Evolutionary conservation across 92 coral and sea anemone genomes (phyloP).

Genomic region (Phenganax marumi): DNA sequence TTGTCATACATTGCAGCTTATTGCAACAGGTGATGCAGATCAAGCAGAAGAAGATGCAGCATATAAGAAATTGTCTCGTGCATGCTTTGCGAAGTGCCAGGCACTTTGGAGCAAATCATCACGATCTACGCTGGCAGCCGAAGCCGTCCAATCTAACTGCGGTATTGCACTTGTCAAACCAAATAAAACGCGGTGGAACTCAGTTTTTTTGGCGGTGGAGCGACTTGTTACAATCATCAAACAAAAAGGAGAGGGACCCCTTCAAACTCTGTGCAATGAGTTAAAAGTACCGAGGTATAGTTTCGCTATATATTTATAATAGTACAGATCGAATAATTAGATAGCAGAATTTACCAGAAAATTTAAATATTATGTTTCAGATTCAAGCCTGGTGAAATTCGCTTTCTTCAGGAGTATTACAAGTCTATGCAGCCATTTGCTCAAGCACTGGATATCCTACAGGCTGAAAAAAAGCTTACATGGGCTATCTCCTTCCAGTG

Average conservation of each 20-base stretch:
- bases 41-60: constrained; percentile 29
- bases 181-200: constrained; percentile 32
- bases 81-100: constrained; percentile 23
- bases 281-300: constrained; percentile 34
- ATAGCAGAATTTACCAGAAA: neutral
- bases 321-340: neutral
- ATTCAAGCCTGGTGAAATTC: constrained; percentile 31
- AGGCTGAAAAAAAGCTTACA: constrained; percentile 28
- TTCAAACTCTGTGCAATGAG: constrained; percentile 28
- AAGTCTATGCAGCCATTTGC: constrained; percentile 35
- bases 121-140: constrained; percentile 30
- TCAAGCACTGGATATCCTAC: constrained; percentile 31
- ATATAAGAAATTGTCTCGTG: constrained; percentile 26
- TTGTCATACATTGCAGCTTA: constrained; percentile 34
- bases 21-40: constrained; percentile 30
- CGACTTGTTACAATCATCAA: constrained; percentile 31
- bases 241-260: constrained; percentile 22
- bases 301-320: constrained; percentile 4
- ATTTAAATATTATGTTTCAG: constrained; percentile 1
- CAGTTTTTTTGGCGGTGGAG: constrained; percentile 26
- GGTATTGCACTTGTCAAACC: constrained; percentile 29
- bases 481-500: constrained; percentile 28
- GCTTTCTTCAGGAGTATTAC: constrained; percentile 30
- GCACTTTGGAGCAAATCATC: constrained; percentile 18
- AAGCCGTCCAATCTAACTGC: constrained; percentile 27